Conservation (phyloP, 1,140 invertebrate species). For the Drosophila sp. region DNA sequence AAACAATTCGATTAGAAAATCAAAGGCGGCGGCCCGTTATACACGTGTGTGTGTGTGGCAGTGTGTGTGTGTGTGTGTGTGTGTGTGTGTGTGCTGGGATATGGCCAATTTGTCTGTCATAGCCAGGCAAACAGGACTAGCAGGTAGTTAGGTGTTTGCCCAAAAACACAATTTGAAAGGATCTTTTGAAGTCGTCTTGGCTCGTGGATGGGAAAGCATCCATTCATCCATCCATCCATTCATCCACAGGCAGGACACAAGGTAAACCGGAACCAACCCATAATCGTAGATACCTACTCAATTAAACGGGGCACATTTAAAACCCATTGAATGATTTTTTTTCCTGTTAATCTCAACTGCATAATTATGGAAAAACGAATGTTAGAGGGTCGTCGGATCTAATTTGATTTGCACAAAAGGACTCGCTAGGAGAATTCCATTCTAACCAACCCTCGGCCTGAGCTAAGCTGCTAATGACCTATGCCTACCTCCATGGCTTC, state of each 20-base stretch:
- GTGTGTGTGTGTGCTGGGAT: slow-evolving; percentile 37
- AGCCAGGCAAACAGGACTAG: slow-evolving; percentile 27
- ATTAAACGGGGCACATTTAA: neutral
- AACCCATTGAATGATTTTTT: neutral
- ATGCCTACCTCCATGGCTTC: slow-evolving; percentile 34
- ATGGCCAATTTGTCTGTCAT: slow-evolving; percentile 76
- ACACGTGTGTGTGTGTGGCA: slow-evolving; percentile 23
- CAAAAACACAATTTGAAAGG: slow-evolving; percentile 71
- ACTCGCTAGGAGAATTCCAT: slow-evolving; percentile 16
- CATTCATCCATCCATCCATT: neutral
- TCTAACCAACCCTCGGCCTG: slow-evolving; percentile 4
- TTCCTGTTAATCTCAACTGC: neutral
- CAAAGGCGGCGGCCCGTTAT: slow-evolving; percentile 66
- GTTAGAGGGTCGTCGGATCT: neutral
- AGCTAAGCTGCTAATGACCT: slow-evolving; percentile 45
- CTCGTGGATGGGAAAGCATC: slow-evolving; percentile 21
- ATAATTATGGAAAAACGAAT: slow-evolving; percentile 1
- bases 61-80: neutral
- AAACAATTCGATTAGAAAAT: slow-evolving; percentile 83
- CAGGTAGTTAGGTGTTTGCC: slow-evolving; percentile 62
- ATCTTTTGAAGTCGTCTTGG: slow-evolving; percentile 70
- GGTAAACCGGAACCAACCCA: neutral
- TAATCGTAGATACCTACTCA: neutral
- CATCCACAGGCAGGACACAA: neutral
- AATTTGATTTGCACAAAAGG: slow-evolving; percentile 16